phyloP scores from a whole-genome alignment of 2,797 vertebrate species.

The Poeciliopsis turneri region DNA sequence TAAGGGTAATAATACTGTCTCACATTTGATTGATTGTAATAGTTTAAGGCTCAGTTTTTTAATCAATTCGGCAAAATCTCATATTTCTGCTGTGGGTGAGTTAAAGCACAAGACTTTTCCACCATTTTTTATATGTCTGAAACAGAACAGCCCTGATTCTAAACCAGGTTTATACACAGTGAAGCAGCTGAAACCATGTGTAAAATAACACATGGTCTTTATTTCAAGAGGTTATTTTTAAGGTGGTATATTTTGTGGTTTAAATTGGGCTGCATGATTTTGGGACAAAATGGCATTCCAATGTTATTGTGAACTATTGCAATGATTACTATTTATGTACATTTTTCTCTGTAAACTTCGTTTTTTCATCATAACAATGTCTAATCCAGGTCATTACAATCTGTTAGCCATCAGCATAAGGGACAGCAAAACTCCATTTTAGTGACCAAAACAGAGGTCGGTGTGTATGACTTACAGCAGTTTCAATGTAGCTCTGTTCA shows the following conservation, averaged over 20 bases:
- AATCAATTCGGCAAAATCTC: conserved; percentile 73
- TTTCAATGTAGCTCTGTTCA: background rate
- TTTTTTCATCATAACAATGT: background rate
- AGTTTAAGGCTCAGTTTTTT: conserved; percentile 73
- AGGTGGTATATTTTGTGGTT: background rate
- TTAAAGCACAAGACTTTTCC: conserved; percentile 47
- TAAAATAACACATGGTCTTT: background rate
- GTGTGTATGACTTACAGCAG: background rate
- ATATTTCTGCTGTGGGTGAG: conserved; percentile 56
- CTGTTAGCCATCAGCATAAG: background rate
- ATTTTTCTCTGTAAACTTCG: background rate
- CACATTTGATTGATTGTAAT: conserved; percentile 75
- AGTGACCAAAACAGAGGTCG: background rate
- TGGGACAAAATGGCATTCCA: background rate
- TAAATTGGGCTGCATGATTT: background rate
- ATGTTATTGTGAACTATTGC: background rate
- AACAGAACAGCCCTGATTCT: conserved; percentile 32
- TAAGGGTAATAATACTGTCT: conserved; percentile 50
- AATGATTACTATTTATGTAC: background rate
- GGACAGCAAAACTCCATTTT: background rate
- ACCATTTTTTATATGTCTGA: conserved; percentile 38
- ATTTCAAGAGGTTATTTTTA: background rate
- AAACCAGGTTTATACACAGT: conserved; percentile 61
- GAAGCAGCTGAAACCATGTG: conserved; percentile 33
- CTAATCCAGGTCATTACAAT: background rate